phyloP scores from a whole-genome alignment of 1,140 invertebrate genomes.

The Meteorus sp. region DNA sequence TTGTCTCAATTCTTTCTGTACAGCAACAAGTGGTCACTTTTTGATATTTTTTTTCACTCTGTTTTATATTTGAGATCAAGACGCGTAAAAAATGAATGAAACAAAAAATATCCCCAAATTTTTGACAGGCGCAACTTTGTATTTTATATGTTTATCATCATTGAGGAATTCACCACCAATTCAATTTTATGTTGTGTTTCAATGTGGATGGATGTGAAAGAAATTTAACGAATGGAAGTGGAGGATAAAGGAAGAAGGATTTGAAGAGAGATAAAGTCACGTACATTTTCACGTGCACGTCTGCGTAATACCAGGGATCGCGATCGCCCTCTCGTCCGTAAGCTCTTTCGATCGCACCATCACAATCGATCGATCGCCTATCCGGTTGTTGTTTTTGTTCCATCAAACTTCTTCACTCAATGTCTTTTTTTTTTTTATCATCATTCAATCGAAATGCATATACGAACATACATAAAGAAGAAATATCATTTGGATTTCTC shows the following conservation, averaged over 20 bases:
- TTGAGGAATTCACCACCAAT: slow-evolving; percentile 17
- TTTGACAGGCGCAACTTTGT: no score
- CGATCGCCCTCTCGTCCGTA: slow-evolving; percentile 32
- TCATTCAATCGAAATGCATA: not conserved
- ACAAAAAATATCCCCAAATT: no score
- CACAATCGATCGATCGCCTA: slow-evolving; percentile 33
- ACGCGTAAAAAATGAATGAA: no score
- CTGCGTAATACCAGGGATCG: slow-evolving; percentile 54
- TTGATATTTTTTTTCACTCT: no score
- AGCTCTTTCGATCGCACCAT: not conserved
- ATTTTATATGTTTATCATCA: not conserved
- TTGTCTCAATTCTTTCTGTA: not conserved
- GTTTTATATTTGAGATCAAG: no score
- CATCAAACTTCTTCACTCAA: slow-evolving; percentile 6
- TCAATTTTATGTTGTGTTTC: not conserved
- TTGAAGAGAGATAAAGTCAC: slow-evolving; percentile 35
- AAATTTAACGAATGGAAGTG: slow-evolving; percentile 19
- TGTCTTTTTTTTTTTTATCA: slow-evolving; percentile 20
- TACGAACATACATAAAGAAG: no score
- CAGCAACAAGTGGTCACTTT: no score
- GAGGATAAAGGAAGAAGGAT: no score
- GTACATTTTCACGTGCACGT: slow-evolving; percentile 43
- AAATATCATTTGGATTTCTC: not conserved
- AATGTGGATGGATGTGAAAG: no score
- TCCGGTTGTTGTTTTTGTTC: slow-evolving; percentile 25